A percentile compares a stretch with the other conserved stretches of the same genome.
phyloP scores from a whole-genome alignment of 2,888 invertebrate species.

The Epistrophe eligans region DNA sequence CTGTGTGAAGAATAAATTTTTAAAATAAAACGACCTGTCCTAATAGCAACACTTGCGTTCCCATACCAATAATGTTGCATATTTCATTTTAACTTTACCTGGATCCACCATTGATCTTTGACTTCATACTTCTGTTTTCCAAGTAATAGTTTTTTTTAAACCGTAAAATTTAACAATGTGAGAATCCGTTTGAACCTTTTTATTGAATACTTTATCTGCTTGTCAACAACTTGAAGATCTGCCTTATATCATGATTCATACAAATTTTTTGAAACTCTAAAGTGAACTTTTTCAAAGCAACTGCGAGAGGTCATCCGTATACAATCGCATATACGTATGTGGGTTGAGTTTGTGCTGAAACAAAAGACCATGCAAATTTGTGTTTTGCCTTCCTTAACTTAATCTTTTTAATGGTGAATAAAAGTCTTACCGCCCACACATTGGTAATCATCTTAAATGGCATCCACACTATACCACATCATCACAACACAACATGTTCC shows the following conservation, averaged over 20 bases:
- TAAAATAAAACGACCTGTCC: too few species aligned
- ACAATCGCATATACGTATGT: constrained; percentile 27
- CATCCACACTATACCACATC: constrained; percentile 10
- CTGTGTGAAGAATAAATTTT: too few species aligned
- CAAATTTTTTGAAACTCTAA: neutral
- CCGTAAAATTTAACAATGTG: neutral
- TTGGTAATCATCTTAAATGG: constrained; percentile 35
- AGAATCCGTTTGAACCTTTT: neutral
- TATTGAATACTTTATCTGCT: neutral
- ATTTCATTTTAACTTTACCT: too few species aligned
- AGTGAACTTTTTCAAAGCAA: neutral
- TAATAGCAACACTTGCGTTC: too few species aligned
- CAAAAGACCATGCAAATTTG: neutral
- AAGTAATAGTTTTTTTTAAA: neutral
- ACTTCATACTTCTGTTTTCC: too few species aligned
- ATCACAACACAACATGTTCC: constrained; percentile 8
- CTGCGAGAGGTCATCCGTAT: constrained; percentile 14
- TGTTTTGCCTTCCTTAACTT: constrained; percentile 19
- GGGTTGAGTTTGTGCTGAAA: constrained; percentile 17
- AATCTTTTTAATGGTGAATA: constrained; percentile 52
- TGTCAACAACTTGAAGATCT: constrained; percentile 42
- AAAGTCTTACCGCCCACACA: constrained; percentile 52
- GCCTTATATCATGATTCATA: neutral
- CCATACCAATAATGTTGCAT: too few species aligned
- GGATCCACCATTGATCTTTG: too few species aligned